These are phyloP conservation scores for Eubasilissa splendida DNA, from an alignment of 2,888 invertebrate species.

Conservation along the genomic window DNA sequence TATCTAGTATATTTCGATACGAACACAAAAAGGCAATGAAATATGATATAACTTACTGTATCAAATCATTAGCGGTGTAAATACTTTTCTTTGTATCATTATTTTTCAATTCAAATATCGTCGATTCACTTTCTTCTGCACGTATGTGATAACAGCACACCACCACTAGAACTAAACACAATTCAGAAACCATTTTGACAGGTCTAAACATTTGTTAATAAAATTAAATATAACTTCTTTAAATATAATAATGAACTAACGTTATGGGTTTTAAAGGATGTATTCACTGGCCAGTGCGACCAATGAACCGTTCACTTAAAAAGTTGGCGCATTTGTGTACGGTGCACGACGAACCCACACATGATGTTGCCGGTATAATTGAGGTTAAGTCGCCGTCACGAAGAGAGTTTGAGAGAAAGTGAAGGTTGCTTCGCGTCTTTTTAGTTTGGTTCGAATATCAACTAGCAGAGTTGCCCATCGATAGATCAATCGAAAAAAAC, in stretches of 20 bases:
- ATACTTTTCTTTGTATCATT: slow-evolving; percentile 10
- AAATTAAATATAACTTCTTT: not conserved
- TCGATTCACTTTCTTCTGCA: slow-evolving; percentile 4
- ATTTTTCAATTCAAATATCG: not conserved
- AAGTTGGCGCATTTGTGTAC: slow-evolving; percentile 4
- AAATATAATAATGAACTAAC: too few species aligned
- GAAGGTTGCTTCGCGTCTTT: slow-evolving; percentile 8
- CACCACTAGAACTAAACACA: slow-evolving; percentile 17
- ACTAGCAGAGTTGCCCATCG: not conserved
- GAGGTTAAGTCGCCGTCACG: slow-evolving; percentile 18
- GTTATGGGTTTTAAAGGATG: not conserved
- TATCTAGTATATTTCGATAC: too few species aligned
- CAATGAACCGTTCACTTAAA: not conserved
- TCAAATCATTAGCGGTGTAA: slow-evolving; percentile 50
- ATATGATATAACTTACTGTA: slow-evolving; percentile 42
- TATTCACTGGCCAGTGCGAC: not conserved
- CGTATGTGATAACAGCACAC: slow-evolving; percentile 7
- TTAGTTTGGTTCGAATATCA: not conserved
- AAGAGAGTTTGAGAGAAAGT: slow-evolving; percentile 39
- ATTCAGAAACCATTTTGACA: not conserved
- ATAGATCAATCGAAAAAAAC: not conserved
- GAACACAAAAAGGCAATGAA: too few species aligned
- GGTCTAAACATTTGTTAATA: not conserved
- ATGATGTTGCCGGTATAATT: slow-evolving; percentile 17
- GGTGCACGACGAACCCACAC: slow-evolving; percentile 14